These are phyloP conservation scores for Deilephila porcellus DNA, from an alignment of 2,888 invertebrate species.

Conservation along the genomic window DNA sequence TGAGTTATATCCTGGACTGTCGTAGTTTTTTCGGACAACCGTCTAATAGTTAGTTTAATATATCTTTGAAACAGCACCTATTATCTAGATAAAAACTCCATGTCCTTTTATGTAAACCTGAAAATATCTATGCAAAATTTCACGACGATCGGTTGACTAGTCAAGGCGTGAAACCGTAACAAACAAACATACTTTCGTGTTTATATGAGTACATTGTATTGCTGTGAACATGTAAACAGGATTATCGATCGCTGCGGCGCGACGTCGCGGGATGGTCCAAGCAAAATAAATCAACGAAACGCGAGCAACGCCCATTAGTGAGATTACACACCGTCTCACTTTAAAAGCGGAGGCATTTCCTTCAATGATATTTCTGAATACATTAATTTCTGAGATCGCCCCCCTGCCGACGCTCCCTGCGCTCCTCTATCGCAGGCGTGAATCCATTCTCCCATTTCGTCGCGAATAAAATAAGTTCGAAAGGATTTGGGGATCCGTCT, in stretches of 20 bases:
- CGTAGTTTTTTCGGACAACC: too few species aligned
- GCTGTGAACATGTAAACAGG: not conserved
- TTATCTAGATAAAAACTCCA: too few species aligned
- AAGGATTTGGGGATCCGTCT: not conserved
- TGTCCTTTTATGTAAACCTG: too few species aligned
- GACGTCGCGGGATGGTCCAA: not conserved
- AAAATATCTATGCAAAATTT: too few species aligned
- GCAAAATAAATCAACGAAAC: slow-evolving; percentile 22
- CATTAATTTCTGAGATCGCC: slow-evolving; percentile 42
- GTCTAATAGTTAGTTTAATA: too few species aligned
- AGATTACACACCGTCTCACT: slow-evolving; percentile 26
- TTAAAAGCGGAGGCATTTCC: slow-evolving; percentile 24
- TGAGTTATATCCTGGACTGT: too few species aligned
- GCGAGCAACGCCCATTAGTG: slow-evolving; percentile 10
- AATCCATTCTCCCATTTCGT: slow-evolving; percentile 36
- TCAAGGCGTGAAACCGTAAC: too few species aligned
- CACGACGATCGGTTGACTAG: too few species aligned
- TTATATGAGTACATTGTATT: not conserved
- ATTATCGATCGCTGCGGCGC: slow-evolving; percentile 5
- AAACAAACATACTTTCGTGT: not conserved
- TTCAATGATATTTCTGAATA: slow-evolving; percentile 45
- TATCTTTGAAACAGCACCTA: too few species aligned
- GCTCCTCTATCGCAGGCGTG: slow-evolving; percentile 22
- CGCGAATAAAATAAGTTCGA: slow-evolving; percentile 34
- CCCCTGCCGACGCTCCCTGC: not conserved